phyloP scores from a whole-genome alignment of 2,113 vertebrate species.

The Burhinus bistriatus region DNA sequence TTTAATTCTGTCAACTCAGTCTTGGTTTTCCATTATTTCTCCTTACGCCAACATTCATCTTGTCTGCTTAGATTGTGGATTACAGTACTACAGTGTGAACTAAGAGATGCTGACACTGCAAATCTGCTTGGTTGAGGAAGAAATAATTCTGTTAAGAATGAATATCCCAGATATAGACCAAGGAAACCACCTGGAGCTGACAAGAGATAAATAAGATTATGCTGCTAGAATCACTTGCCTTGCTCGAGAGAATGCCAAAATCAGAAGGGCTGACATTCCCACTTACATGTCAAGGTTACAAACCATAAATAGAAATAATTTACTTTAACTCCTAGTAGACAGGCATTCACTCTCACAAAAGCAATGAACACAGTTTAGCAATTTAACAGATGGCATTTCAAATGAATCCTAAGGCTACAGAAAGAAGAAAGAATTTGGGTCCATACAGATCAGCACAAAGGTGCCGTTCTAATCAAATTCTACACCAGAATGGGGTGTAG shows the following conservation, averaged over 20 bases:
- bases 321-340: constrained; percentile 12
- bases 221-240: background rate
- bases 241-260: constrained; percentile 22
- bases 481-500: background rate
- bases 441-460: background rate
- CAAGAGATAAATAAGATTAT: constrained; percentile 48
- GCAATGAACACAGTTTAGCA: background rate
- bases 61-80: background rate
- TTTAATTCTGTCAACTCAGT: background rate
- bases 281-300: constrained; percentile 46
- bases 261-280: background rate
- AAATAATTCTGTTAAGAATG: constrained; percentile 48
- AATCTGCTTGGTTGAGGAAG: background rate
- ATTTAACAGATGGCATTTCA: constrained; percentile 47
- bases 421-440: background rate
- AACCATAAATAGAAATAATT: constrained; percentile 21
- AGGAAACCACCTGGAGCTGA: constrained; percentile 29
- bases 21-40: background rate
- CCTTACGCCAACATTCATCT: background rate
- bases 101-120: constrained; percentile 35
- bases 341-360: background rate
- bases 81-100: background rate
- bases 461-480: background rate
- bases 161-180: constrained; percentile 27
- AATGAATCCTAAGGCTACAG: background rate